Base-by-base conservation (phyloP, 2,888 invertebrate species). In the Tanypteryx hageni region DNA sequence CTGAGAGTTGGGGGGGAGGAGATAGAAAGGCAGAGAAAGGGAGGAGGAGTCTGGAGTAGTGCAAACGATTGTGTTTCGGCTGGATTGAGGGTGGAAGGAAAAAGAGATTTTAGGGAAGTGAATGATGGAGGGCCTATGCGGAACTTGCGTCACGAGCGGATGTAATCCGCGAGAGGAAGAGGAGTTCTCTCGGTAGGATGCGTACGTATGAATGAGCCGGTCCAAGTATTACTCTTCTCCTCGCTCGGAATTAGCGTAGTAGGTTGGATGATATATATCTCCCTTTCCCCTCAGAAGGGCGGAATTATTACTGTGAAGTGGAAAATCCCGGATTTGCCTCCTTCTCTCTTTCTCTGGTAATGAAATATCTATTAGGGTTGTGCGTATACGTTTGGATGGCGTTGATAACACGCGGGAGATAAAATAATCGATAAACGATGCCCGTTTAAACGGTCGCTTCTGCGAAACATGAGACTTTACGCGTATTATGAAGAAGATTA, bases 81-180 rank as follows among this genome's bases (percentile, higher is more conserved):
- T 61, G 58, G 31, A 22, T 56, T 13, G 76, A 68, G 91, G 59
- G 61, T 81, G 91, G 92, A 59, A 81, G 92, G 82, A 91, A 44
- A 85, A 68, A 56, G 61, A 92, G 82, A 64, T 82, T 91, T 86
- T 91, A 83, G 44, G 61, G 56, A 61, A 11, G 92, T 64, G 86
- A 68, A 76, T 76, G 83, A 68, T 22, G 64, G 44, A 22, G 16
- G 82, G 44, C 64, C 91, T 81, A 82, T 81, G 81, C 58, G 44
- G 22, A 68, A 92, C 92, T 85, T 91, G 91, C 92, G 92, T 92
- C 92, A 92, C 89, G 85, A 81, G 92, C 92, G 68, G 89, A 86
- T 61, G 85, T 92, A 92, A 92, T 82, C 83, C 83, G 68, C 57
- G 18, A 14, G 44, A 61, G 61, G 68, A n/a, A 22, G 16, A 27